Percentiles rank a stretch among this genome's conserved stretches.
These are phyloP conservation scores for Condylostylus longicornis DNA, from an alignment of 1,140 invertebrate genomes.

Conservation along the genomic window DNA sequence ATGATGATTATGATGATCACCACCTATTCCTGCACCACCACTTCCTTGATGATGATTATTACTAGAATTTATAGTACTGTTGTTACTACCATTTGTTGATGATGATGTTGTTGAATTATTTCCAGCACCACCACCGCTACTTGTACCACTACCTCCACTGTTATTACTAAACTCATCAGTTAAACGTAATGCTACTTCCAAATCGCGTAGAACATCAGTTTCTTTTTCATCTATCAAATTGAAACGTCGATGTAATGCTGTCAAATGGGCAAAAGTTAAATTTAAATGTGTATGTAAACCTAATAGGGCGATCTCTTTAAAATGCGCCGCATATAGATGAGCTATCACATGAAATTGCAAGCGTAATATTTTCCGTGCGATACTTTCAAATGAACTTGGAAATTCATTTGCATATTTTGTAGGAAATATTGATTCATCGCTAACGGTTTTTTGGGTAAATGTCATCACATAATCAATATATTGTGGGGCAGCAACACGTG, in stretches of 20 bases:
- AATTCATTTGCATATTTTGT: conserved; percentile 97
- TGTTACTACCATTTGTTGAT: conserved; percentile 3
- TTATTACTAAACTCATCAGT: conserved; percentile 33
- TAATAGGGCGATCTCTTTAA: conserved; percentile 82
- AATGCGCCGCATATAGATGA: conserved; percentile 95
- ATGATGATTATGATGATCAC: not conserved
- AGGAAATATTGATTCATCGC: conserved; percentile 93
- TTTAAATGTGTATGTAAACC: conserved; percentile 88
- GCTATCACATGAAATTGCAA: conserved; percentile 94
- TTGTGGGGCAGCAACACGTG: conserved; percentile 87
- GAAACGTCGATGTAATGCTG: conserved; percentile 75
- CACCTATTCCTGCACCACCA: conserved; percentile 3
- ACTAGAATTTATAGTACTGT: conserved; percentile 1
- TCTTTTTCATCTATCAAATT: conserved; percentile 89
- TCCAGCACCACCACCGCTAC: conserved; percentile 1
- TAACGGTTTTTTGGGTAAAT: conserved; percentile 91
- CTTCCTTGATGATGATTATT: conserved; percentile 4
- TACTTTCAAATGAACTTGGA: conserved; percentile 82
- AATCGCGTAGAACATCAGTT: conserved; percentile 80
- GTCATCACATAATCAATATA: conserved; percentile 99
- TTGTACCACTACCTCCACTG: conserved; percentile 1
- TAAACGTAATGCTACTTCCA: conserved; percentile 55
- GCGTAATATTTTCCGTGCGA: conserved; percentile 90
- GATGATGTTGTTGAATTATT: conserved; percentile 7
- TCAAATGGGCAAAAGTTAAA: conserved; percentile 92